Evolutionary conservation across 2,113 vertebrate genomes (phyloP).

Genomic region (Redunca redunca): DNA sequence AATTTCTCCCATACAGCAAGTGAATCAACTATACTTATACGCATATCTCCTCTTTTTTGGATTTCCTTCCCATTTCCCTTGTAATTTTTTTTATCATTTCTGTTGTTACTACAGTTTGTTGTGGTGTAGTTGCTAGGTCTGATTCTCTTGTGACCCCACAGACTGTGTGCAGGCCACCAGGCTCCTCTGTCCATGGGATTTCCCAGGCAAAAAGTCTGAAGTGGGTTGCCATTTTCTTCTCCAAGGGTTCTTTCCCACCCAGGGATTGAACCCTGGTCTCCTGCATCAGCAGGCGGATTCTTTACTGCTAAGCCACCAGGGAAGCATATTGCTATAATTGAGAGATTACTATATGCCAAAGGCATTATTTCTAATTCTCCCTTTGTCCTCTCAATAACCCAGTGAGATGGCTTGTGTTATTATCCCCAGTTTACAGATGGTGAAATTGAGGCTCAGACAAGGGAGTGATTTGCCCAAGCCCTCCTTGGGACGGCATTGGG

Average conservation of each 20-base stretch:
- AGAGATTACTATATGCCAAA: background rate
- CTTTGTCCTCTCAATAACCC: background rate
- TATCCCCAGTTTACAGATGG: background rate
- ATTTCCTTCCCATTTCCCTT: background rate
- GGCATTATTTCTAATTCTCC: accelerated
- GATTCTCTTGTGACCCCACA: background rate
- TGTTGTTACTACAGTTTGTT: background rate
- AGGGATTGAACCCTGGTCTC: background rate
- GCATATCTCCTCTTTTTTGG: background rate
- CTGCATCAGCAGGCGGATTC: background rate
- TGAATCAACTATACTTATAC: background rate
- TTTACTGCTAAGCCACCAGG: background rate
- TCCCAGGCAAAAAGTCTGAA: background rate
- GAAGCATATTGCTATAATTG: background rate
- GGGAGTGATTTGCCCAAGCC: too few relatives aligned
- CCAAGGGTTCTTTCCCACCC: background rate
- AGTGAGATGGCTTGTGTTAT: accelerated
- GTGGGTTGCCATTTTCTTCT: background rate
- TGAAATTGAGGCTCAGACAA: background rate
- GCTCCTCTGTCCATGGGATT: background rate
- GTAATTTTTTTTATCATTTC: background rate
- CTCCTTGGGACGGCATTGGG: background rate
- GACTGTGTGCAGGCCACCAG: background rate
- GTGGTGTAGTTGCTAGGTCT: background rate
- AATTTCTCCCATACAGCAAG: background rate